Percentiles rank a stretch among this genome's conserved stretches.
These are phyloP conservation scores for Cyphomyrus discorhynchus DNA, from an alignment of 2,113 vertebrate species.

Conservation along the genomic window DNA sequence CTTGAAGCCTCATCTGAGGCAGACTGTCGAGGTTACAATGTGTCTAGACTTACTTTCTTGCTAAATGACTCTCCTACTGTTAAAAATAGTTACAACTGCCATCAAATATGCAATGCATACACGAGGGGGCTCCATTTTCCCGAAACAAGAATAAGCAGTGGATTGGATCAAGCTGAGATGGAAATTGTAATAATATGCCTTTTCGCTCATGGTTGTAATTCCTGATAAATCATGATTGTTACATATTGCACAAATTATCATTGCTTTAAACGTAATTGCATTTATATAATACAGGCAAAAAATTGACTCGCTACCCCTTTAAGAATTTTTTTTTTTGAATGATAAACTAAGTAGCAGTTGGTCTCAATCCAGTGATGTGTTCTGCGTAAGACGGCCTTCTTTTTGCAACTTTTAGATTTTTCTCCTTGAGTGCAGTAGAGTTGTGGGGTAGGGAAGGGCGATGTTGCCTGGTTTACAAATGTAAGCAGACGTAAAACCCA, in stretches of 20 bases:
- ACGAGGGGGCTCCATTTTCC: not conserved
- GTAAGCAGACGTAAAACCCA: not conserved
- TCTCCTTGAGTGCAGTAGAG: not conserved
- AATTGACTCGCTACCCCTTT: not conserved
- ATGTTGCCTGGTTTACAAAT: not conserved
- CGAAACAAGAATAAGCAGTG: not conserved
- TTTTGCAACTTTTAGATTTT: not conserved
- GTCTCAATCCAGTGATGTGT: not conserved
- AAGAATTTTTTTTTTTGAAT: not conserved
- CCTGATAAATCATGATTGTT: not conserved
- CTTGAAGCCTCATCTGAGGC: not conserved
- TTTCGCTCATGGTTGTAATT: not conserved
- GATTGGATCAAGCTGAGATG: not conserved
- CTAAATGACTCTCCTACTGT: not conserved
- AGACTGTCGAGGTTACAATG: not conserved
- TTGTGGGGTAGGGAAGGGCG: not conserved
- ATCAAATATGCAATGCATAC: not conserved
- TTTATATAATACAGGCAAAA: not conserved
- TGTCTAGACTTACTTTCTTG: not conserved
- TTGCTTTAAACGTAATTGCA: not conserved
- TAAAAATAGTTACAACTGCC: slow-evolving; percentile 11
- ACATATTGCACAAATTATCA: not conserved
- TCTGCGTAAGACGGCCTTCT: not conserved
- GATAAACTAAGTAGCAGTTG: not conserved
- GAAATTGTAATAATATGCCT: not conserved